phyloP scores from a whole-genome alignment of 2,113 vertebrate genomes.

The Oceanodroma tethys region DNA sequence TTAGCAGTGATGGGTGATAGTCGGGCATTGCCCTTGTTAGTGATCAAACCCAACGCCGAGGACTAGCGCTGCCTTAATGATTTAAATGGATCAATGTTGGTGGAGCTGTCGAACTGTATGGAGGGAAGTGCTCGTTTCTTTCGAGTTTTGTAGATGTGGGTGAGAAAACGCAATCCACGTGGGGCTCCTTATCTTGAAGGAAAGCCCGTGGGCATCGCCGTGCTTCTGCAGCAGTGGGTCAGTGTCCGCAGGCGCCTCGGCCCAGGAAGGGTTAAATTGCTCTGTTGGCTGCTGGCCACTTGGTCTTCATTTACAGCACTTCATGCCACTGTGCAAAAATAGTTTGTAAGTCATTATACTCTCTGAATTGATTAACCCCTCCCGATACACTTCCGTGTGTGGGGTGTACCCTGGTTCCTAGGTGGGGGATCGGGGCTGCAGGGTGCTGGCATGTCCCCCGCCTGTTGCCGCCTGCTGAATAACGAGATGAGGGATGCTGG shows the following conservation, averaged over 20 bases:
- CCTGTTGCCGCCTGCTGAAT: background rate
- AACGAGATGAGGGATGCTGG: background rate
- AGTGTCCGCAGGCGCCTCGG: fast-evolving
- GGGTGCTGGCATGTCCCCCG: background rate
- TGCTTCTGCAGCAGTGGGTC: background rate
- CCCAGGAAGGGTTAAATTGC: background rate
- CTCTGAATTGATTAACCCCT: background rate
- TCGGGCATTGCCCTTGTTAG: background rate
- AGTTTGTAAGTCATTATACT: background rate
- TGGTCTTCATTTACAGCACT: background rate
- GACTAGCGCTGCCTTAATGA: background rate
- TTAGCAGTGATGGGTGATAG: background rate
- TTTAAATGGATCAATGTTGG: background rate
- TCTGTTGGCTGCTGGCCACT: background rate
- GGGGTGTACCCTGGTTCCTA: background rate
- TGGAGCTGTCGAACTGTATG: fast-evolving
- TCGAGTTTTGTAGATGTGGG: background rate
- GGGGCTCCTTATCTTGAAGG: background rate
- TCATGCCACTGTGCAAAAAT: background rate
- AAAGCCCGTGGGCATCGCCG: background rate
- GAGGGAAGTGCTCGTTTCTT: background rate
- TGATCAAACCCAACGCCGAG: background rate
- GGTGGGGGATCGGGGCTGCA: fast-evolving
- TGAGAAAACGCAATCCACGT: fast-evolving
- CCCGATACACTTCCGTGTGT: fast-evolving